Base-by-base conservation (phyloP, 2,888 invertebrate species). In the Scaeva pyrastri region DNA sequence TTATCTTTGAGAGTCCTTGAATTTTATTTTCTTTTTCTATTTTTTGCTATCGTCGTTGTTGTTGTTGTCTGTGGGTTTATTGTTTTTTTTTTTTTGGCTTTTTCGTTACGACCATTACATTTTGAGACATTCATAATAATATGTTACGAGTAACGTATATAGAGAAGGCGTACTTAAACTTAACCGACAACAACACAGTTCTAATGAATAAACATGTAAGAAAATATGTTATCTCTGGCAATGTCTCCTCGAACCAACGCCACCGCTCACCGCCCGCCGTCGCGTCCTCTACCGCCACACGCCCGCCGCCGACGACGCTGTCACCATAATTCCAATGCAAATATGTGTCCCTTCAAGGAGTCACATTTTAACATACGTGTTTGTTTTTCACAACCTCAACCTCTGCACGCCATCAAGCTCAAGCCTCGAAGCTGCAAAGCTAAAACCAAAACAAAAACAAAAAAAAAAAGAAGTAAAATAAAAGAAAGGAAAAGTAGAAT, bases 181-280 rank as follows among this genome's bases (percentile, higher is more conserved):
- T 52, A 58, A 66, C 62, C 62, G 41, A 74, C 55, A 66, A 48
- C 70, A 50, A 36, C 23, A 45, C 68, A 72, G 68, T 81, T 60
- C 58, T 86, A 82, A 82, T 86, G 82, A 82, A 86, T 86, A 86
- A 86, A 82, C 82, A 86, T 86, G 76, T 77, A 73, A 66, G 31
- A 36, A 82, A 86, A 86, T 82, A 82, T 86, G 86, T 73, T 86
- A 86, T 78, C 82, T 86, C 81, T 64, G 71, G 41, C 60, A 80
- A 43, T 60, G 31, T 36, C 56, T 16, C 48, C 19, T 10, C 50
- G 5, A 50, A 16, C 45, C 50, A 41, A 1, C 21, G 10, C n/a
- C 64, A 36, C 36, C 31, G n/a, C 8, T 31, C 31, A 8, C 31
- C 31, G 31, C 7, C 0, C 31, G 6, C 8, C 31, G 31, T 31